Base-by-base conservation (phyloP, 2,113 vertebrate genomes). In the Centropus bengalensis region DNA sequence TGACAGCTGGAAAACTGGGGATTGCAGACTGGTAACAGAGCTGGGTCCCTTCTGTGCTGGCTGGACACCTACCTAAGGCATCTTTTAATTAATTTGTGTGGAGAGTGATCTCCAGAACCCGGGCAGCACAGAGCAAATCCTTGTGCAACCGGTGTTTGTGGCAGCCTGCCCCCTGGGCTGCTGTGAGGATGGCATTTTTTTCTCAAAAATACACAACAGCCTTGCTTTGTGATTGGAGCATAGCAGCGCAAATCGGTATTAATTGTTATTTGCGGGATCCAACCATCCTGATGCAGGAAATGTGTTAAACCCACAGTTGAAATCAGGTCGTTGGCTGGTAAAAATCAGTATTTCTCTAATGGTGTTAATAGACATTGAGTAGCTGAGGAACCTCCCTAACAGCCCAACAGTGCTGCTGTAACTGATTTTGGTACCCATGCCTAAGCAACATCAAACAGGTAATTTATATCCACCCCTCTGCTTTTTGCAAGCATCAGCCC, bases 1-100 rank as follows among this genome's bases (percentile, higher is more conserved):
- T 33, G 96, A 97, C 97, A 97, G 94, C 96, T 97, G 96, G 96
- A 97, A 97, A 96, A 96, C 93, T 36, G 89, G 95, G 93, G 89
- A 96, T 80, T 95, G 95, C 84, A 96, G 91, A 88, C 93, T 95
- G 84, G 85, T 93, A 94, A 96, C 76, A 38, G 97, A 96, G 94
- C 86, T 94, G 96, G 70, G 89, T 74, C 93, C 97, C 93, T 89
- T 96, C 95, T 97, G 96, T 96, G 96, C 95, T 0, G 83, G 89
- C 93, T 94, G 93, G 88, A 91, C 78, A 94, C 71, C 94, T 91
- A 93, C 83, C 86, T 95, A 89, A 83, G 82, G 90, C 93, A 95
- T 91, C 92, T 89, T 97, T 96, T 96, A 96, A 96, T 97, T 96
- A 96, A 96, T 97, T 95, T 95, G 93, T 86, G 88, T 7, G 2